Percentiles rank a stretch among this genome's conserved stretches.
These are phyloP conservation scores for Sinohyriopsis cumingii DNA, from an alignment of 2,888 invertebrate species.

Conservation along the genomic window DNA sequence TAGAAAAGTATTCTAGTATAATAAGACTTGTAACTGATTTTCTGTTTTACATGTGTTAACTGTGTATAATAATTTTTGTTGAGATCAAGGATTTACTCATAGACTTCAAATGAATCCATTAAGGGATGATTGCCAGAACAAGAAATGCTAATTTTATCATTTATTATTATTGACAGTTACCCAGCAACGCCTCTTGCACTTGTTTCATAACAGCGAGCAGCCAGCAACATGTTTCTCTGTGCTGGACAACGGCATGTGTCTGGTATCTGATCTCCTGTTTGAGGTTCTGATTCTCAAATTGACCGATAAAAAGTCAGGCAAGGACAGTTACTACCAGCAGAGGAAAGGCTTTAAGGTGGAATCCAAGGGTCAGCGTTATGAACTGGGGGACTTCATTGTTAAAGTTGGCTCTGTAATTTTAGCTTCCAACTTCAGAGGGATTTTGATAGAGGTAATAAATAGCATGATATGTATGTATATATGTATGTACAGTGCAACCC, in stretches of 20 bases:
- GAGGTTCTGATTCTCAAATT: constrained; percentile 93
- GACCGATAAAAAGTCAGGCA: constrained; percentile 72
- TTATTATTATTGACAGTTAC: constrained; percentile 70
- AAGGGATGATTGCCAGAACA: no score
- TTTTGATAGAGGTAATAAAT: constrained; percentile 85
- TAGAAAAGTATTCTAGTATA: no score
- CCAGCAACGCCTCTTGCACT: constrained; percentile 87
- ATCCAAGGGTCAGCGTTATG: constrained; percentile 81
- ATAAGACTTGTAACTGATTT: no score
- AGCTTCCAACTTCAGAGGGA: constrained; percentile 90
- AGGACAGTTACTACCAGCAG: constrained; percentile 82
- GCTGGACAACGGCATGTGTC: constrained; percentile 86
- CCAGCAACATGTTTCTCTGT: constrained; percentile 95
- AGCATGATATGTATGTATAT: no score
- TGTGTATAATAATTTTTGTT: no score
- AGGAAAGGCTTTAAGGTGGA: constrained; percentile 84
- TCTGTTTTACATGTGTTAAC: no score
- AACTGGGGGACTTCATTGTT: constrained; percentile 89
- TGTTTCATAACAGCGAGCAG: constrained; percentile 96
- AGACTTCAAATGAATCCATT: no score
- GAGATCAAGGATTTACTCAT: no score
- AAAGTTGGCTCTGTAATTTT: constrained; percentile 94
- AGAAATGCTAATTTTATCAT: no score
- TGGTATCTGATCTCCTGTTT: constrained; percentile 92
- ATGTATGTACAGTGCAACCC: no score